Evolutionary conservation across 2,888 invertebrate species (phyloP), one percentile per base, ranked within the genome.

Genomic region (Xestia sexstrigata): DNA sequence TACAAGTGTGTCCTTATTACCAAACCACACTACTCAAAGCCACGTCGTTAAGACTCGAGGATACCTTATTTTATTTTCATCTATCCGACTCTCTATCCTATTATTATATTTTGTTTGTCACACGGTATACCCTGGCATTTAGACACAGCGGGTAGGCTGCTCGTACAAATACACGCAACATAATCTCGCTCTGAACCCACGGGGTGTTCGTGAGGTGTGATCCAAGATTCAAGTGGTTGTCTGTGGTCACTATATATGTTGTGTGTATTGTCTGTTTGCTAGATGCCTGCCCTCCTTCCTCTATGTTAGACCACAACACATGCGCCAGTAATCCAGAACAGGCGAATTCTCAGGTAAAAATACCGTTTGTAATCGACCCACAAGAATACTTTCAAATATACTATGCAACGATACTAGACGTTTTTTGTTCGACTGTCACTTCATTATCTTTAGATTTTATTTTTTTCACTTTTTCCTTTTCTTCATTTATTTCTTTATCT

Each of bases 201-300:
- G 91, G 93, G 95, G 91, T 94, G 95, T 93, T 94, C 93, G 96
- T 96, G 96, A 96, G 90, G 96, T 96, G 96, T 96, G 96, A 96
- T 96, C 96, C 96, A 96, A 96, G 96, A 96, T 95, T 95, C 92
- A 93, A 95, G 95, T 95, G 95, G 95, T 96, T 96, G 95, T 96
- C 96, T 96, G 96, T 96, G 96, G 96, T 96, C 96, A 96, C 96
- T 96, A 96, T 97, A 96, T 97, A 97, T 97, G 97, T 97, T 97
- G 97, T 97, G 97, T 97, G 97, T 98, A 98, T 98, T 98, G 98
- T 98, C 98, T 98, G 98, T 96, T 98, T 98, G 98, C 98, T 98
- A 98, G 98, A 98, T 98, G 98, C 98, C 98, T 98, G 98, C 98
- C 98, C 98, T 98, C 98, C 98, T 98, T 98, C 98, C 98, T 97